These are phyloP conservation scores for Stegostoma tigrinum DNA, from an alignment of 2,113 vertebrate species.

Conservation along the genomic window DNA sequence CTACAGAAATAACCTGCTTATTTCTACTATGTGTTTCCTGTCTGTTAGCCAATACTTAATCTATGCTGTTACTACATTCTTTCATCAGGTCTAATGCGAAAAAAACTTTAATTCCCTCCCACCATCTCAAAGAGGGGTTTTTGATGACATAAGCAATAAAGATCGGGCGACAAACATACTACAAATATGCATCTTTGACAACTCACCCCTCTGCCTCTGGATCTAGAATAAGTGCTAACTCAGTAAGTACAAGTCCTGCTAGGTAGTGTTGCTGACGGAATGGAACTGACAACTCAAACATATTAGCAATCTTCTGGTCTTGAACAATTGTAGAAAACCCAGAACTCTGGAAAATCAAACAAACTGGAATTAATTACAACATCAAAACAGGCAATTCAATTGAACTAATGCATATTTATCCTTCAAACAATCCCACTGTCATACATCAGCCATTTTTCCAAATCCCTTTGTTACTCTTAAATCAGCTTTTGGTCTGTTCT, in stretches of 20 bases:
- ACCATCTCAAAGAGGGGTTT: background rate
- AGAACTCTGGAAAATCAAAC: slow-evolving; percentile 71
- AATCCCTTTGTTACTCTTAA: background rate
- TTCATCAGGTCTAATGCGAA: background rate
- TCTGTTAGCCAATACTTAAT: background rate
- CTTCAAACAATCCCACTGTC: background rate
- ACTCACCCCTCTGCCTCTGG: slow-evolving; percentile 91
- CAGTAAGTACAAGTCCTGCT: slow-evolving; percentile 85
- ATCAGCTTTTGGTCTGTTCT: background rate
- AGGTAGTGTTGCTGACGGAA: slow-evolving; percentile 95
- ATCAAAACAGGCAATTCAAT: background rate
- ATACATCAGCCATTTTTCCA: background rate
- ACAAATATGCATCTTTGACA: background rate
- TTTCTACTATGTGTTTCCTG: too few species aligned
- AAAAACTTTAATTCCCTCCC: background rate
- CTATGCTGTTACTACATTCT: background rate
- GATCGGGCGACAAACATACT: background rate
- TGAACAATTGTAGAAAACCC: slow-evolving; percentile 93
- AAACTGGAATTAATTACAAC: background rate
- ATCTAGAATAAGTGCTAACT: slow-evolving; percentile 88
- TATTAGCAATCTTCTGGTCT: slow-evolving; percentile 97
- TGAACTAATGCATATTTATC: too few species aligned
- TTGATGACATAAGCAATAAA: background rate
- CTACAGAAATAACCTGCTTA: too few species aligned
- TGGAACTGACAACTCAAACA: slow-evolving; percentile 95